Evolutionary conservation across 1,140 invertebrate species (phyloP), one percentile per base, ranked within the genome.

Genomic region (Macrobrachium nipponense): DNA sequence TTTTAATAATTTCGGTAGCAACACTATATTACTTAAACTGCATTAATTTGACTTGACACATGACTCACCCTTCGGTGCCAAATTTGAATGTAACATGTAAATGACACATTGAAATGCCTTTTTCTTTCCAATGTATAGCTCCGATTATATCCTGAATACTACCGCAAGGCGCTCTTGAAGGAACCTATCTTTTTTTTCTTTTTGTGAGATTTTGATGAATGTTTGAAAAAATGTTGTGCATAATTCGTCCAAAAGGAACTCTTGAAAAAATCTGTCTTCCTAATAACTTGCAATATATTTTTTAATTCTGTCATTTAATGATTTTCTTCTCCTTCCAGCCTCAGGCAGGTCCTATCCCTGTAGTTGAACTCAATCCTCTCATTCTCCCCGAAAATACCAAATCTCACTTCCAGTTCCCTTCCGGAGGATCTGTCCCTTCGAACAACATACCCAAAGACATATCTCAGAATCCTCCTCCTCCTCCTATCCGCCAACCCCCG

Each of bases 261-360:
- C 68, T 82, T 73, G 58, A 36, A 7, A n/a, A 23, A 27, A 36
- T 27, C 51, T 60, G 23, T 72, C n/a, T 60, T 60, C 36, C 43
- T 60, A 44, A 23, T 62, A 14, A 14, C 36, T 60, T 36, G 44
- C 15, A n/a, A 70, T n/a, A 61, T 43, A n/a, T 23, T 15, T 59
- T 20, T 79, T 58, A 60, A 14, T 78, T 23, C 5, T 70, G 66
- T 60, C 27, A 36, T 58, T 44, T 86, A 86, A 86, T 78, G 60
- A 27, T 18, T 80, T 80, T 86, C 80, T 70, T 86, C 72, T 59
- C 66, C 20, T 86, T 86, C 11, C 83, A 86, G 83, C 83, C 77
- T 20, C 15, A 72, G 8, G 68, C 77, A 36, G 75, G 23, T 14
- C 83, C 77, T n/a, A 51, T 80, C 59, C 75, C 44, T 80, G 15